phyloP scores from a whole-genome alignment of 2,888 invertebrate species.

The Drosophila ustulata region DNA sequence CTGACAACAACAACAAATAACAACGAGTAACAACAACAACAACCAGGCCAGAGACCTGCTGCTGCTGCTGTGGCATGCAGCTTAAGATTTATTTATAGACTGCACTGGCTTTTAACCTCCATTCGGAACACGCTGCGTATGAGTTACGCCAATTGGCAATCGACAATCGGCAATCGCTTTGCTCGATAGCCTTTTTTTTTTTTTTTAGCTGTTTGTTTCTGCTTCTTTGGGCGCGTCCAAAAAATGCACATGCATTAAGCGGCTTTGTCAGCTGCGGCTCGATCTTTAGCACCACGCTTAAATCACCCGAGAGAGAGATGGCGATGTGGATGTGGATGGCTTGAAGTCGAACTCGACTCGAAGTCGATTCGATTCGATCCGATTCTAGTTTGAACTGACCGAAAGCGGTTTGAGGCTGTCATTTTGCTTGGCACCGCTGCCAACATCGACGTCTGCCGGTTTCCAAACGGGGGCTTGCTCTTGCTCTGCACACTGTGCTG shows the following conservation, averaged over 20 bases:
- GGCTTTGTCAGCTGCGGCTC: constrained; percentile 47
- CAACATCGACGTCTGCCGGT: constrained; percentile 21
- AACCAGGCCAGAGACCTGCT: constrained; percentile 8
- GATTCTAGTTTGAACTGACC: constrained; percentile 75
- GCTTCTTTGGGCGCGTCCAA: constrained; percentile 41
- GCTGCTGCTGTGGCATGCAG: constrained; percentile 32
- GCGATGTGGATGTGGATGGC: constrained; percentile 33
- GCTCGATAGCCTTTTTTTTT: constrained; percentile 22
- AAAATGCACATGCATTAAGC: constrained; percentile 31
- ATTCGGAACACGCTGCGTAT: constrained; percentile 73
- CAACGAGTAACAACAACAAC: not conserved
- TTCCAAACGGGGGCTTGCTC: constrained; percentile 45
- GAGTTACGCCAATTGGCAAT: constrained; percentile 63
- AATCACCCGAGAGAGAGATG: constrained; percentile 24
- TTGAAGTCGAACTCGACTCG: constrained; percentile 11
- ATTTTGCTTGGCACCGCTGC: constrained; percentile 32
- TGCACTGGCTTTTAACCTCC: constrained; percentile 73
- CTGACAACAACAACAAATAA: constrained; percentile 21
- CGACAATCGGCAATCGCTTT: constrained; percentile 21
- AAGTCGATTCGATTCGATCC: not conserved
- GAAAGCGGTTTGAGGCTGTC: constrained; percentile 68
- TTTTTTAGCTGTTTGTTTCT: constrained; percentile 1
- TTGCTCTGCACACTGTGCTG: not conserved
- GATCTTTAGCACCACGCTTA: constrained; percentile 44
- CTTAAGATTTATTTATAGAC: constrained; percentile 76